These are phyloP conservation scores for Heliconius erato DNA, from an alignment of 2,888 invertebrate genomes.

Conservation along the genomic window DNA sequence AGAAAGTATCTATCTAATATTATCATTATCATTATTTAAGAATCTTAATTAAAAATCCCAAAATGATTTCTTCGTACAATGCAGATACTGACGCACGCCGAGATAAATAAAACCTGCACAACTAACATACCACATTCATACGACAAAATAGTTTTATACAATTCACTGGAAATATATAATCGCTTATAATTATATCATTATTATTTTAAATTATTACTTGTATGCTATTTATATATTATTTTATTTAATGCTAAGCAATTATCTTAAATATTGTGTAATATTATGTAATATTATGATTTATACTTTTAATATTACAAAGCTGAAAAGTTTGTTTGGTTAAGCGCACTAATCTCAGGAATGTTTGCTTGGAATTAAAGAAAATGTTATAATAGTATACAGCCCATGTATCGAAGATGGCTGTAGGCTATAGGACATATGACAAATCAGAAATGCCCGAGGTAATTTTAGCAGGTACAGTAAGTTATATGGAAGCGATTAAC, in stretches of 20 bases:
- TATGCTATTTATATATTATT: constrained; percentile 3
- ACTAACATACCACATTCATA: constrained; percentile 6
- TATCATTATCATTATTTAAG: neutral
- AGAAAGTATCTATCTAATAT: too few relatives aligned
- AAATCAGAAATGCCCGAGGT: too few relatives aligned
- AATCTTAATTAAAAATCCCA: neutral
- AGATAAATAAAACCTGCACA: neutral
- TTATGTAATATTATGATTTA: neutral
- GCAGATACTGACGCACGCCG: neutral
- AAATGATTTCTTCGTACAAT: neutral
- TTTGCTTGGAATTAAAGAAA: too few relatives aligned
- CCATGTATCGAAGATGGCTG: too few relatives aligned
- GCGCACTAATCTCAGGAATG: too few relatives aligned
- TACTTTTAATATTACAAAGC: too few relatives aligned
- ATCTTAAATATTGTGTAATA: neutral
- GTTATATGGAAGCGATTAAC: too few relatives aligned
- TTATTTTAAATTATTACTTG: neutral
- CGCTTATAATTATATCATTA: neutral
- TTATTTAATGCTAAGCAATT: neutral
- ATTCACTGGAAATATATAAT: neutral
- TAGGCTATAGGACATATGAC: too few relatives aligned
- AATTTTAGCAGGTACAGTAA: too few relatives aligned
- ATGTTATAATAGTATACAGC: too few relatives aligned
- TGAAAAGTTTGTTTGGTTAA: too few relatives aligned
- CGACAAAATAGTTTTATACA: constrained; percentile 11